phyloP scores from a whole-genome alignment of 2,113 vertebrate genomes.

The Lampris incognitus region DNA sequence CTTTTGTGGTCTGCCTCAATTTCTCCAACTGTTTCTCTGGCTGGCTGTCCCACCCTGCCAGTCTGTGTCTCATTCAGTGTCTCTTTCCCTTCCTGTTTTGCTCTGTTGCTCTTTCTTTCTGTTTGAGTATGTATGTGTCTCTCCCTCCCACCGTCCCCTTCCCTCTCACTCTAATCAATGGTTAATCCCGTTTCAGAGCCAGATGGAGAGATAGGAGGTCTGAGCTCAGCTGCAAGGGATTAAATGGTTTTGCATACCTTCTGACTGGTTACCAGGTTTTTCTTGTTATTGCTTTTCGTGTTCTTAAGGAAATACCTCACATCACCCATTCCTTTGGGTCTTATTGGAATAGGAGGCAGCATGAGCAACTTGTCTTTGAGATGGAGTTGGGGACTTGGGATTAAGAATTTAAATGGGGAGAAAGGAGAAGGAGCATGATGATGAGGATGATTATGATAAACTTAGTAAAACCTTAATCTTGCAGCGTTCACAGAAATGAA shows the following conservation, averaged over 20 bases:
- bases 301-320: too few species aligned
- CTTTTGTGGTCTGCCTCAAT: not conserved
- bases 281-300: not conserved
- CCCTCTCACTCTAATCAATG: not conserved
- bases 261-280: slow-evolving; percentile 43
- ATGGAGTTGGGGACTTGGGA: too few species aligned
- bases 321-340: too few species aligned
- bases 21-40: not conserved
- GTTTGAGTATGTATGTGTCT: not conserved
- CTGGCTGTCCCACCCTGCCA: not conserved
- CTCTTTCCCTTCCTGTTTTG: not conserved
- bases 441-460: not conserved
- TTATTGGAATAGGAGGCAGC: too few species aligned
- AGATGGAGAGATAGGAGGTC: slow-evolving; percentile 46
- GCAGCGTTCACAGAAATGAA: not conserved
- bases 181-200: slow-evolving; percentile 54
- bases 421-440: not conserved
- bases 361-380: too few species aligned
- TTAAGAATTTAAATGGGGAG: not conserved
- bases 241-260: slow-evolving; percentile 24
- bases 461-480: not conserved
- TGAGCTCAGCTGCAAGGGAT: slow-evolving; percentile 33
- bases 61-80: not conserved
- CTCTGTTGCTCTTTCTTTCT: not conserved
- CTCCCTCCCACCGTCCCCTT: not conserved